Evolutionary conservation across 2,888 invertebrate species (phyloP), one percentile per base, ranked within the genome.

Genomic region (Cryptus armator): DNA sequence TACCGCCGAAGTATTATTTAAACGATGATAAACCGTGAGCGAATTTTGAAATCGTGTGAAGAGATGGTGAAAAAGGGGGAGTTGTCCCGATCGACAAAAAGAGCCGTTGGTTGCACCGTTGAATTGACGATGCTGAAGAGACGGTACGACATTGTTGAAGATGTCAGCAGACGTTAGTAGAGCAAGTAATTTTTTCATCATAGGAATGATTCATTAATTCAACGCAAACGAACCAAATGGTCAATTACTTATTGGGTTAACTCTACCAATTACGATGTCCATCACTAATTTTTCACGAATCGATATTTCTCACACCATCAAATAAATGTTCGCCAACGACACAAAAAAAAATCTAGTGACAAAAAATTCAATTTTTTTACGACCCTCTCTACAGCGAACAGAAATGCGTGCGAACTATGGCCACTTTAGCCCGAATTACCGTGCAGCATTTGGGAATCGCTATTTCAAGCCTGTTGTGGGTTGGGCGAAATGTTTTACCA

Each of bases 381-480:
- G 24, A 56, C 24, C 56, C 56, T 24, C 24, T 10, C 24, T 24
- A 19, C 56, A 56, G 24, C 12, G 24, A 4, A 19, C 19, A 9
- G 19, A 12, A 48, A 12, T 3, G 46, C 46, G 19, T 12, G 24
- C 56, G 12, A 56, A 24, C 56, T 56, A 24, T 56, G 24, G 56
- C 56, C 24, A 12, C 19, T 56, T 56, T 37, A 3, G 10, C 3
- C 56, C 24, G 56, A 56, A 56, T 56, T 24, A 56, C 10, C 56
- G 19, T 12, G 9, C 24, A 56, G 79, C 80, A 85, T 87, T 86
- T 83, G 83, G 85, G 84, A 86, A 77, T 75, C 46, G 75, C 80
- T 84, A 83, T 77, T 67, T 24, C 56, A 48, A 32, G 48, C 32
- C 16, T 32, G 43, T 46, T 74, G 19, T 10, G 3, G n/a, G 10